phyloP scores from a whole-genome alignment of 2,113 vertebrate species.

The Butastur rufipennis region DNA sequence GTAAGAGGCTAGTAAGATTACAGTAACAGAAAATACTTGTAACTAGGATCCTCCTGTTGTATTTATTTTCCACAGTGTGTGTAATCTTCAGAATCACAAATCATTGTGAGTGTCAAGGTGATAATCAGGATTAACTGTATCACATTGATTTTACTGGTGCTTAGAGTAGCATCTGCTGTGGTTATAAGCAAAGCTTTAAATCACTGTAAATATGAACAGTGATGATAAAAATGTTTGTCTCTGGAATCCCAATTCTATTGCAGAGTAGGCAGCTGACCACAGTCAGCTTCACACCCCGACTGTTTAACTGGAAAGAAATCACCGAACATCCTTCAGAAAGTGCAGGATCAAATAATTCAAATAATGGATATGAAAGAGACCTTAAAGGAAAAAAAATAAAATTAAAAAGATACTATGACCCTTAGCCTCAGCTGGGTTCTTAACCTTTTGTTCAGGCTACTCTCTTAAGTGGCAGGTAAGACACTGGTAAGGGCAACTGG shows the following conservation, averaged over 20 bases:
- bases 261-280: background rate
- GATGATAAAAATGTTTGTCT: background rate
- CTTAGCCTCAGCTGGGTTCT: background rate
- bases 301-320: background rate
- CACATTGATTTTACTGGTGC: conserved; percentile 20
- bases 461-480: background rate
- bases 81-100: conserved; percentile 10
- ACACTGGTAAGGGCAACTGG: background rate
- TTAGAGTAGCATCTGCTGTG: background rate
- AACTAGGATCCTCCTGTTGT: background rate
- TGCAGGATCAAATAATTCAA: background rate
- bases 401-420: background rate
- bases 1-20: background rate
- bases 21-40: background rate
- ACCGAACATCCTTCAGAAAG: background rate
- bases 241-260: background rate
- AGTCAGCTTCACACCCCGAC: background rate
- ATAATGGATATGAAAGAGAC: background rate
- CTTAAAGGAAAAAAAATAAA: background rate
- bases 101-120: background rate
- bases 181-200: background rate
- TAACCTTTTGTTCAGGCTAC: background rate
- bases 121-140: conserved; percentile 29
- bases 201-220: background rate
- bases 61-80: background rate